Base-by-base conservation (phyloP, 2,888 invertebrate species). In the Acrobasis consociella region DNA sequence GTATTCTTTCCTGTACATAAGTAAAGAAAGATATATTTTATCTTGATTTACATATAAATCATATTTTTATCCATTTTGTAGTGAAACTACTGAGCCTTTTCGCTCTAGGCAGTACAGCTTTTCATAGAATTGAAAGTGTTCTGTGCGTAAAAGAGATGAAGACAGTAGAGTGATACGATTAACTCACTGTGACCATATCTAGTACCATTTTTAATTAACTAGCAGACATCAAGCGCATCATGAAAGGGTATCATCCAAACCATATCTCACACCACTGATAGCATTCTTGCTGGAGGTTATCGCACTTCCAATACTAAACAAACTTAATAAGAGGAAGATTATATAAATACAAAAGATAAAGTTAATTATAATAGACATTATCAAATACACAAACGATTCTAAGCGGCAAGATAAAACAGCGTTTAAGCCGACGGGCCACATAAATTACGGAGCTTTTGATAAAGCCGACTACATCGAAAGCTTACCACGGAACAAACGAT, bases 381-480 rank as follows among this genome's bases (percentile, higher is more conserved):
- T 67, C 67, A 63, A 65, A 67, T 60, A 66, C 59, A 67, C 64
- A 70, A 67, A 72, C 72, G 67, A 70, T 71, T 72, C 65, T 68
- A 70, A 70, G 70, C 75, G 72, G 75, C 74, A 73, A 80, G 81
- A 84, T 82, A 79, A 84, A 84, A 78, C 74, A 78, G 74, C 78
- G 79, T 78, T 78, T 70, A 75, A 77, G 70, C 77, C 76, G 77
- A 77, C 79, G 79, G 74, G 72, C 76, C 77, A 80, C 80, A 85
- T 85, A 84, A 85, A 83, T 86, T 81, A 87, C 77, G 67, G 72
- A 78, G 77, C 83, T 81, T 84, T 86, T 86, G 82, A 86, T 86
- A 82, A 82, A 78, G 76, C 83, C 80, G 82, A 79, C 80, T 76
- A 75, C 74, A 78, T 75, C 75, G 72, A 80, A 78, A 78, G 72